Evolutionary conservation across 1,140 invertebrate species (phyloP).

Genomic region (Bombus affinis): DNA sequence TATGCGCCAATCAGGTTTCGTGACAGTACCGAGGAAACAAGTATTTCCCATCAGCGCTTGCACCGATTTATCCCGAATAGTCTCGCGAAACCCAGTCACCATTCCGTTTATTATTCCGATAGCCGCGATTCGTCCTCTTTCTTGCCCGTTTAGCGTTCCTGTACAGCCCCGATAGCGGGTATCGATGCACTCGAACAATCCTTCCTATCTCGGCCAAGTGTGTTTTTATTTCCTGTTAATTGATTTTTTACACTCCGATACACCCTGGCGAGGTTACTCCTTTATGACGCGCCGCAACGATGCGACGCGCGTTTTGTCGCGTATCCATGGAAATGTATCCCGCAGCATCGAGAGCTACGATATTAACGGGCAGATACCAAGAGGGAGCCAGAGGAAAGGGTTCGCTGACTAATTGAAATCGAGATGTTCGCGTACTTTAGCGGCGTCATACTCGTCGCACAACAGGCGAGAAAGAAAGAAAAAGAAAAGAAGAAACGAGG

Average conservation of each 20-base stretch:
- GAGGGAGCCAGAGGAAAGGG: too few species aligned
- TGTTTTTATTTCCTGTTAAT: slow-evolving; percentile 54
- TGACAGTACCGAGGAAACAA: slow-evolving; percentile 76
- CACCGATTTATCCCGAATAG: neutral
- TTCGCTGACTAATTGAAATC: slow-evolving; percentile 30
- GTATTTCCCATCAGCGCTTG: slow-evolving; percentile 77
- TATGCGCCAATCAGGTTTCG: slow-evolving; percentile 75
- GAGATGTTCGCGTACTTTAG: slow-evolving; percentile 3
- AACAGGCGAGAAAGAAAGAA: neutral
- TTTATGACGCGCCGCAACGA: slow-evolving; percentile 27
- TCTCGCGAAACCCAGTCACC: slow-evolving; percentile 11
- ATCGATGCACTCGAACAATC: slow-evolving; percentile 37
- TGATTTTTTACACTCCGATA: slow-evolving; percentile 53
- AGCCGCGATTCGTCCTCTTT: slow-evolving; percentile 28
- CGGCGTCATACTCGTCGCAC: neutral
- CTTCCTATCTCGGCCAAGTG: slow-evolving; percentile 42
- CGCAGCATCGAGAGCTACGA: slow-evolving; percentile 1
- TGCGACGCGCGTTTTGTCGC: slow-evolving; percentile 25
- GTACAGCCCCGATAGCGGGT: slow-evolving; percentile 32
- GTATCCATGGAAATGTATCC: slow-evolving; percentile 40
- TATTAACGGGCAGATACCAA: neutral
- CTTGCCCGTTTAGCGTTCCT: slow-evolving; percentile 39
- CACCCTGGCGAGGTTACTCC: slow-evolving; percentile 43
- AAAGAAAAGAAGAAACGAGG: too few species aligned
- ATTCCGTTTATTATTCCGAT: slow-evolving; percentile 52